Conservation (phyloP, 2,888 invertebrate species). For the Yponomeuta evonymella region DNA sequence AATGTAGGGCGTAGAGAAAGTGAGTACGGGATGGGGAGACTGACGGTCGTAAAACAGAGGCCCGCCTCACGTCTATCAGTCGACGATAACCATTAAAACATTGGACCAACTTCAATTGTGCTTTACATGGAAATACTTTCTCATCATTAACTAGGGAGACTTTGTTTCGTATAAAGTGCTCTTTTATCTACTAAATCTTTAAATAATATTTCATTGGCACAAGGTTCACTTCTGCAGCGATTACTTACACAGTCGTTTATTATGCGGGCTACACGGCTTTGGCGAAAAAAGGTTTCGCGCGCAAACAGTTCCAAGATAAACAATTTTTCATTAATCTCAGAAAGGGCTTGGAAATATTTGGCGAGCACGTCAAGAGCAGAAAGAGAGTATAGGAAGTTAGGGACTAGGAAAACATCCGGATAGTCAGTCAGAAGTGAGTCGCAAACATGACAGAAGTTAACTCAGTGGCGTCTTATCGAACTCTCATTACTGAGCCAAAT, state of each 20-base stretch:
- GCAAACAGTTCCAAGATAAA: conserved; percentile 31
- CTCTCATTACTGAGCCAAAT: neutral
- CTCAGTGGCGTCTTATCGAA: neutral
- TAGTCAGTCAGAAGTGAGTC: neutral
- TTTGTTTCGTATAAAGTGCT: neutral
- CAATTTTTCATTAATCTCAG: conserved; percentile 41
- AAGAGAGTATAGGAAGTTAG: conserved; percentile 38
- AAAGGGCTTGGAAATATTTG: conserved; percentile 36
- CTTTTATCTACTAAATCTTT: neutral
- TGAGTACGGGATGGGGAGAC: neutral
- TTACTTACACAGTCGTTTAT: conserved; percentile 13
- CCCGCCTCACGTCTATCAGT: neutral
- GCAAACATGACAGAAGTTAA: neutral
- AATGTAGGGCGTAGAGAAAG: neutral
- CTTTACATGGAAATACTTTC: neutral
- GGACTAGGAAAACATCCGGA: conserved; percentile 42
- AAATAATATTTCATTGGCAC: conserved; percentile 10
- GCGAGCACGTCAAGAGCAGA: conserved; percentile 37
- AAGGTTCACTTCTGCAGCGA: conserved; percentile 6
- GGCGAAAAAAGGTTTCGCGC: conserved; percentile 15
- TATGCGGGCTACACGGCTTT: conserved; percentile 5
- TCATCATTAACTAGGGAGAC: neutral
- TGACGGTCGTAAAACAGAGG: neutral
- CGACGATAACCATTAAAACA: conserved; percentile 4
- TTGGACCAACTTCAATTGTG: neutral